Conservation (phyloP, 1,140 invertebrate genomes). For the Drosophila carrolli region DNA sequence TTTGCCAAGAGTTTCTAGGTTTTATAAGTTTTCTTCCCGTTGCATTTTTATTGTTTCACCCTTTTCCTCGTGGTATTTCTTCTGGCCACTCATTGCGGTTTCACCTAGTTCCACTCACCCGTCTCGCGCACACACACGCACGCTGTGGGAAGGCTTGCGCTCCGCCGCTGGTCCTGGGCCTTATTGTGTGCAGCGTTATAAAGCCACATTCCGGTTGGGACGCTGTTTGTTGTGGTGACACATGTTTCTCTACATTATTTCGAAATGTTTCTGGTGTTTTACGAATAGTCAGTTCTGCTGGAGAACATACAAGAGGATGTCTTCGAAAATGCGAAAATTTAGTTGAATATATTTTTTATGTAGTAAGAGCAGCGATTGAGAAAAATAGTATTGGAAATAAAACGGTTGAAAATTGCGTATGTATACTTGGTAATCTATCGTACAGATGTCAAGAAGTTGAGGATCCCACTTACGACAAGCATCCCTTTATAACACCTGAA, state of each 20-base stretch:
- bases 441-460: constrained; percentile 98
- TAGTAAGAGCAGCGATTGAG: constrained; percentile 94
- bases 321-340: constrained; percentile 96
- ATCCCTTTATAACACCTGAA: constrained; percentile 87
- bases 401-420: constrained; percentile 99
- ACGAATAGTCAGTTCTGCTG: constrained; percentile 98
- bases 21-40: too few relatives aligned
- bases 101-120: too few relatives aligned
- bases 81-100: too few relatives aligned
- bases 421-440: constrained; percentile 97
- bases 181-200: constrained; percentile 96
- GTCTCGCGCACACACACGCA: too few relatives aligned
- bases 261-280: constrained; percentile 98
- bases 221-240: constrained; percentile 92
- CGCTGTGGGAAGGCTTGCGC: too few relatives aligned
- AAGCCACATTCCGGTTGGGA: constrained; percentile 98
- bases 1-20: too few relatives aligned
- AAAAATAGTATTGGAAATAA: constrained; percentile 99
- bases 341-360: constrained; percentile 95
- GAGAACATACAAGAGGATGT: constrained; percentile 96
- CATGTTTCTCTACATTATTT: constrained; percentile 98
- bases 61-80: too few relatives aligned
- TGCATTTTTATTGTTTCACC: too few relatives aligned
- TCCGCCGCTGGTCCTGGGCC: too few relatives aligned
- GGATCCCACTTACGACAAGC: constrained; percentile 97